Evolutionary conservation across 2,888 invertebrate genomes (phyloP), one percentile per base, ranked within the genome.

Genomic region (Pomacea canaliculata): DNA sequence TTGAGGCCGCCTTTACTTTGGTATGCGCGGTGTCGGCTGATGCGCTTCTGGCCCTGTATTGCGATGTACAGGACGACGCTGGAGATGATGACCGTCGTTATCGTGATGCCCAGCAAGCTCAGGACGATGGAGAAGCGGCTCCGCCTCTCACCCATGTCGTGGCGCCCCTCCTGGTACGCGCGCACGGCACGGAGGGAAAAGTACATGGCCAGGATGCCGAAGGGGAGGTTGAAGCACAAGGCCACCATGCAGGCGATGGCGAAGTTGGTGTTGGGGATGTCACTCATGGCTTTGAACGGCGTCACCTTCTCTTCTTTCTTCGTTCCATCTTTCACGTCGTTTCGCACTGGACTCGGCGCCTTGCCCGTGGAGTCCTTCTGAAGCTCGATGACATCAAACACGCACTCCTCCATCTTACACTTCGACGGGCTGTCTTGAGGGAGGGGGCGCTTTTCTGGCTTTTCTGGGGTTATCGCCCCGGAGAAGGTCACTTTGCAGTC

Each of bases 191-290:
- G 67, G 13, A 80, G 76, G 0, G 80, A 80, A 46, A 76, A 74
- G 72, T 78, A 78, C 71, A 80, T 69, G 37, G 80, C 78, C 27
- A 78, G 19, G n/a, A 76, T 59, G 7, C 80, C 80, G 65, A 80
- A 76, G 13, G 76, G 76, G 5, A 74, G 78, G 63, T 78, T 80
- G 65, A 78, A 80, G 27, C 79, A 79, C 23, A 72, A 70, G 27
- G 71, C 73, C 63, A 79, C 79, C 73, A 79, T 66, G 59, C 77
- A 51, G 19, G 76, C 79, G 19, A 79, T 78, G 63, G 79, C 73
- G 49, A 79, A 76, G 73, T 79, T 79, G 60, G 79, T 79, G 56
- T 79, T 76, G 16, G 79, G 79, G 56, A 79, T 73, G 18, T 76
- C 67, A 1, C 66, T 70, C 46, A 77, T 18, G 18, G 71, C 70